A percentile compares a stretch with the other conserved stretches of the same genome.
phyloP scores from a whole-genome alignment of 2,113 vertebrate species.

The Leptodactylus fuscus region DNA sequence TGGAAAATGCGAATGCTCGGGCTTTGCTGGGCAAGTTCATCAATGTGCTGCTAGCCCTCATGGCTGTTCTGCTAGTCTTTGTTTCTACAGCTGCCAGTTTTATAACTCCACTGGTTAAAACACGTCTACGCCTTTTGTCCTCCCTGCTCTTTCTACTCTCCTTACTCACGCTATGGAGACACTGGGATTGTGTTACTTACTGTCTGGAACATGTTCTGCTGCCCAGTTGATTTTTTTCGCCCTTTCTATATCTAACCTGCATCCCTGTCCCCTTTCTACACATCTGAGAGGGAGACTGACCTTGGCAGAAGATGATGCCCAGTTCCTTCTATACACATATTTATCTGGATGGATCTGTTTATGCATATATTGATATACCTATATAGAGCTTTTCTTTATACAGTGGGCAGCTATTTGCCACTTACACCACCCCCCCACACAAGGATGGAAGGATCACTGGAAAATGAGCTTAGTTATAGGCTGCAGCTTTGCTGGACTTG shows the following conservation, averaged over 20 bases:
- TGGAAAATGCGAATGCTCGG: slow-evolving; percentile 95
- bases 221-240: slow-evolving; percentile 80
- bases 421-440: background rate
- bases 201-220: slow-evolving; percentile 87
- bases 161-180: slow-evolving; percentile 93
- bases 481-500: background rate
- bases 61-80: slow-evolving; percentile 97
- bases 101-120: slow-evolving; percentile 98
- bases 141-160: slow-evolving; percentile 86
- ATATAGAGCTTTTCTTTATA: slow-evolving; percentile 47
- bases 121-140: slow-evolving; percentile 85
- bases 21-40: slow-evolving; percentile 97
- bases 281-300: background rate
- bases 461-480: background rate
- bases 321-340: slow-evolving; percentile 39
- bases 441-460: background rate
- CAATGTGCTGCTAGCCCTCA: slow-evolving; percentile 95
- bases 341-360: slow-evolving; percentile 35
- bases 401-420: slow-evolving; percentile 17
- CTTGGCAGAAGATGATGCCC: slow-evolving; percentile 33
- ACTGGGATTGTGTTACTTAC: slow-evolving; percentile 91
- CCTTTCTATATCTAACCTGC: rapidly evolving
- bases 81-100: slow-evolving; percentile 98
- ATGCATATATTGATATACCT: slow-evolving; percentile 52
- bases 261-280: background rate